Evolutionary conservation across 1,140 invertebrate genomes (phyloP).

Genomic region (Physella acuta): DNA sequence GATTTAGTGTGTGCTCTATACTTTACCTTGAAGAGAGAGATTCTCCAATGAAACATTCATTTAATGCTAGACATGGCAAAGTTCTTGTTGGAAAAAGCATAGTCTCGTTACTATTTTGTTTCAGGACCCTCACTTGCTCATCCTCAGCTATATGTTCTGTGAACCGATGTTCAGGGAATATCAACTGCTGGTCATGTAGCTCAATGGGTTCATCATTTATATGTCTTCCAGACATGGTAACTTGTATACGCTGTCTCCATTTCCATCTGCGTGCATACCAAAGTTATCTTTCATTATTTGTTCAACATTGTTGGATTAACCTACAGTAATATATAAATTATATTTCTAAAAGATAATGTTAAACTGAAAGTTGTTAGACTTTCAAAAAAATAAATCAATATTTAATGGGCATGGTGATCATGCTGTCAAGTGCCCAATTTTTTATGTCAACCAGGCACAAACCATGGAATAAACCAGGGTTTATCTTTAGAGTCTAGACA

Average conservation of each 20-base stretch:
- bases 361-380: too few species aligned
- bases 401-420: too few species aligned
- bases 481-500: too few species aligned
- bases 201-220: slow-evolving; percentile 68
- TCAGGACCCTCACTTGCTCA: slow-evolving; percentile 38
- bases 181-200: slow-evolving; percentile 69
- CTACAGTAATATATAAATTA: too few species aligned
- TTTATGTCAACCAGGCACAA: too few species aligned
- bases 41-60: slow-evolving; percentile 96
- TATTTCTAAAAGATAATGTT: too few species aligned
- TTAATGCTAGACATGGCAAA: slow-evolving; percentile 77
- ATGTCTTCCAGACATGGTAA: slow-evolving; percentile 73
- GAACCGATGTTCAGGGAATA: slow-evolving; percentile 64
- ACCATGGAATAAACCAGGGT: too few species aligned
- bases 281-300: too few species aligned
- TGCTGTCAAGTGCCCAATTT: too few species aligned
- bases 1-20: not conserved
- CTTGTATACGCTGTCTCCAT: slow-evolving; percentile 82
- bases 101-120: slow-evolving; percentile 22
- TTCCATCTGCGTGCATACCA: too few species aligned
- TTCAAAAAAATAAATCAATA: too few species aligned
- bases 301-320: too few species aligned
- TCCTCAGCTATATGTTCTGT: slow-evolving; percentile 63
- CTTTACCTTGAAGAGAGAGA: slow-evolving; percentile 78
- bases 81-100: not conserved